Percentiles rank a stretch among this genome's conserved stretches.
Conservation (phyloP, 2,797 vertebrate species). For the Acanthopagrus latus region DNA sequence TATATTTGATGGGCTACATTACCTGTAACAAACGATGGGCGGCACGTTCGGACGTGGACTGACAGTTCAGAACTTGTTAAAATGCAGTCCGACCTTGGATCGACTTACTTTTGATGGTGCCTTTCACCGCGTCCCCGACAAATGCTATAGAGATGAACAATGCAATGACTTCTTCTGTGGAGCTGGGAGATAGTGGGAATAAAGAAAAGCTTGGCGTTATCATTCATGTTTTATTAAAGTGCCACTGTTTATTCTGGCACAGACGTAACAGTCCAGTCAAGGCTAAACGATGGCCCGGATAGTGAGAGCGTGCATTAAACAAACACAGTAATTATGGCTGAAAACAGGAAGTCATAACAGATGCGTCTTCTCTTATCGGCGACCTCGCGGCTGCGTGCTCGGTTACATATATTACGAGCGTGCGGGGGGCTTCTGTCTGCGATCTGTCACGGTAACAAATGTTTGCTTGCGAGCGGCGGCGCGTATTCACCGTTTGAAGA, state of each 20-base stretch:
- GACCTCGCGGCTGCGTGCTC: neutral
- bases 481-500: slow-evolving; percentile 93
- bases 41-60: neutral
- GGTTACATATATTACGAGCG: slow-evolving; percentile 1
- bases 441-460: slow-evolving; percentile 6
- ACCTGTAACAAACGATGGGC: slow-evolving; percentile 37
- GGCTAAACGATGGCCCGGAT: slow-evolving; percentile 35
- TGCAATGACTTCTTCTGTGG: slow-evolving; percentile 96
- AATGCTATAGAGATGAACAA: slow-evolving; percentile 97
- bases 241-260: neutral
- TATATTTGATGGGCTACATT: slow-evolving; percentile 44
- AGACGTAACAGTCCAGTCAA: slow-evolving; percentile 66
- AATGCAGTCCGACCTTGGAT: slow-evolving; percentile 35
- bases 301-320: slow-evolving; percentile 9
- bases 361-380: slow-evolving; percentile 29
- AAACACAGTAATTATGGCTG: slow-evolving; percentile 52
- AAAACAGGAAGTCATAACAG: slow-evolving; percentile 57
- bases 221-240: slow-evolving; percentile 51
- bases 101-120: slow-evolving; percentile 93
- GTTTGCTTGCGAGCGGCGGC: neutral
- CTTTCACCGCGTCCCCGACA: slow-evolving; percentile 93
- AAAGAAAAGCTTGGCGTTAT: slow-evolving; percentile 3
- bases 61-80: slow-evolving; percentile 35
- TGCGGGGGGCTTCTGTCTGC: neutral
- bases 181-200: slow-evolving; percentile 82